phyloP scores from a whole-genome alignment of 2,113 vertebrate species.

The Emydocephalus ijimae region DNA sequence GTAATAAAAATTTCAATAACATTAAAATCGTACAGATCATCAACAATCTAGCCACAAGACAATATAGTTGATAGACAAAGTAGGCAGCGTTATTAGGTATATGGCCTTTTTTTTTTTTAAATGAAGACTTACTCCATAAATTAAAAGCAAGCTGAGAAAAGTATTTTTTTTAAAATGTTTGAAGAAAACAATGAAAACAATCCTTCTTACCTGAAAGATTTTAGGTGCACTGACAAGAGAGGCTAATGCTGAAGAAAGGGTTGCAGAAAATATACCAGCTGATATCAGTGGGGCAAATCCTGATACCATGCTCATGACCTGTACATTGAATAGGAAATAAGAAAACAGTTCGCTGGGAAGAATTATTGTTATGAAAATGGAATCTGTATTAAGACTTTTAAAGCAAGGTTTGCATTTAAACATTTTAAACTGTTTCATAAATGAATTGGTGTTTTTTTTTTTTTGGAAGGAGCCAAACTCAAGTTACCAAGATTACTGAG shows the following conservation, averaged over 20 bases:
- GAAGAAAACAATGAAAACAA: background rate
- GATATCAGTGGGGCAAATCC: conserved; percentile 94
- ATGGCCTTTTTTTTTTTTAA: background rate
- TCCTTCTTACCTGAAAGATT: conserved; percentile 89
- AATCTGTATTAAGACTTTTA: background rate
- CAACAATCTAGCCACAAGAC: background rate
- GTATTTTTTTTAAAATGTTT: background rate
- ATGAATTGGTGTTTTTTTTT: background rate
- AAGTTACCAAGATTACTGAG: background rate
- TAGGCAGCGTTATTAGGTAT: background rate
- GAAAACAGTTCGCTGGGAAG: background rate
- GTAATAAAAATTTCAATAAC: background rate
- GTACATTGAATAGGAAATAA: background rate
- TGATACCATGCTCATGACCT: conserved; percentile 95
- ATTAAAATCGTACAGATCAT: background rate
- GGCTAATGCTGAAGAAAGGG: conserved; percentile 94
- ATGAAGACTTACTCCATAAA: background rate
- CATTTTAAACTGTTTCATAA: background rate
- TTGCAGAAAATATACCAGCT: conserved; percentile 97
- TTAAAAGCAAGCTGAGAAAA: background rate
- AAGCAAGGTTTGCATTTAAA: background rate
- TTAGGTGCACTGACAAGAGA: conserved; percentile 97
- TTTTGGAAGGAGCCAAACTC: background rate
- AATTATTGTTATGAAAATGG: background rate
- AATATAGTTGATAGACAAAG: background rate